phyloP scores from a whole-genome alignment of 2,113 vertebrate genomes.

The Notarius quadriscutis region DNA sequence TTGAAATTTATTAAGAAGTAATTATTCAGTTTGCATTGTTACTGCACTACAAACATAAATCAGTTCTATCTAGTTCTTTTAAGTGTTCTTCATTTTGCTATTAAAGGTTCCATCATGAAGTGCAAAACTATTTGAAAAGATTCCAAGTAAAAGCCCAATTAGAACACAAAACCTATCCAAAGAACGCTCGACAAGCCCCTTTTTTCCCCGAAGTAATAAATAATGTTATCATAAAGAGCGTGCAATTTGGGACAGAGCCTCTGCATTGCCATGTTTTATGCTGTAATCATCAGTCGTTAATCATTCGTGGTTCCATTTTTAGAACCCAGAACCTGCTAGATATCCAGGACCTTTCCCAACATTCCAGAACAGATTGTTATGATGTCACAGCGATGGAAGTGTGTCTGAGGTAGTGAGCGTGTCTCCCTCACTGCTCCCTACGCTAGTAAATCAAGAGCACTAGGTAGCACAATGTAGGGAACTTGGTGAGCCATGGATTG shows the following conservation, averaged over 20 bases:
- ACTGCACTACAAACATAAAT: neutral
- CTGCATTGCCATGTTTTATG: neutral
- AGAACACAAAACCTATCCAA: neutral
- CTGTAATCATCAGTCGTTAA: neutral
- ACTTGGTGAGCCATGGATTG: neutral
- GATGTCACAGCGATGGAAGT: slow-evolving; percentile 1
- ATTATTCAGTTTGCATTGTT: neutral
- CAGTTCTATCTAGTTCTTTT: neutral
- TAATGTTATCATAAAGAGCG: neutral
- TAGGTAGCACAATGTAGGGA: neutral
- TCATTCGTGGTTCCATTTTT: neutral
- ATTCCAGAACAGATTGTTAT: slow-evolving; percentile 21
- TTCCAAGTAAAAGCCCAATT: neutral
- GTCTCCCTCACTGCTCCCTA: neutral
- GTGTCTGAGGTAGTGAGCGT: neutral
- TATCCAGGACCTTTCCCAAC: neutral
- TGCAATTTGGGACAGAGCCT: neutral
- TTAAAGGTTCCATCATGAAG: no score
- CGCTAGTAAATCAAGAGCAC: neutral
- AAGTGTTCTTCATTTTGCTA: neutral
- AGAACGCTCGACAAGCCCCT: neutral
- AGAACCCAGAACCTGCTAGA: neutral
- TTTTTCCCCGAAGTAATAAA: neutral
- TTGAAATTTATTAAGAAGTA: neutral
- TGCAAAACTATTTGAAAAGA: neutral